Evolutionary conservation across 2,888 invertebrate genomes (phyloP), one percentile per base, ranked within the genome.

Genomic region (Deladenus siricidicola): DNA sequence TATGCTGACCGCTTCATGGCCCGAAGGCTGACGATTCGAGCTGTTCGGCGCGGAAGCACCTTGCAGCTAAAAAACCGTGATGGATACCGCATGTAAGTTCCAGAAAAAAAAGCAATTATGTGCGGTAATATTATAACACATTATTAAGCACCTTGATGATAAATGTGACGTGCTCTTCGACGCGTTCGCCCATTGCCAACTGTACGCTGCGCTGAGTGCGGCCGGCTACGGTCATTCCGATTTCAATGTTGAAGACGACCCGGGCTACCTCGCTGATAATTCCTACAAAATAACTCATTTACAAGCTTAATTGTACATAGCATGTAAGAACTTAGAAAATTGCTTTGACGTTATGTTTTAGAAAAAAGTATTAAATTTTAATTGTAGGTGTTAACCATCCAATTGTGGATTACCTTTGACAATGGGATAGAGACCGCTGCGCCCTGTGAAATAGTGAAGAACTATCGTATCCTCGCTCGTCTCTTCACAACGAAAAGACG

Each of bases 261-360:
- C 88, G 88, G 42, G 93, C 92, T 39, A 94, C 92, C 4, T 92
- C 90, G 88, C 90, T 90, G 2, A 96, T 90, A 71, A 93, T 91
- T 34, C 94, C 94, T 78, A 62, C n/a, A n/a, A n/a, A n/a, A n/a
- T n/a, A n/a, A n/a, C n/a, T n/a, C n/a, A n/a, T n/a, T n/a, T n/a
- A n/a, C n/a, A n/a, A n/a, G n/a, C n/a, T n/a, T n/a, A n/a, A n/a
- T n/a, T n/a, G n/a, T n/a, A n/a, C n/a, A n/a, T n/a, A n/a, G n/a
- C n/a, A n/a, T n/a, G n/a, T n/a, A n/a, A n/a, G n/a, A n/a, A n/a
- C n/a, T n/a, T n/a, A n/a, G n/a, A n/a, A n/a, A n/a, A n/a, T n/a
- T n/a, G n/a, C n/a, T n/a, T n/a, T n/a, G n/a, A n/a, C n/a, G n/a
- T n/a, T n/a, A n/a, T n/a, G n/a, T n/a, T n/a, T n/a, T n/a, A n/a